Evolutionary conservation across 2,113 vertebrate genomes (phyloP), one percentile per base, ranked within the genome.

Genomic region (Chaetura pelagica): DNA sequence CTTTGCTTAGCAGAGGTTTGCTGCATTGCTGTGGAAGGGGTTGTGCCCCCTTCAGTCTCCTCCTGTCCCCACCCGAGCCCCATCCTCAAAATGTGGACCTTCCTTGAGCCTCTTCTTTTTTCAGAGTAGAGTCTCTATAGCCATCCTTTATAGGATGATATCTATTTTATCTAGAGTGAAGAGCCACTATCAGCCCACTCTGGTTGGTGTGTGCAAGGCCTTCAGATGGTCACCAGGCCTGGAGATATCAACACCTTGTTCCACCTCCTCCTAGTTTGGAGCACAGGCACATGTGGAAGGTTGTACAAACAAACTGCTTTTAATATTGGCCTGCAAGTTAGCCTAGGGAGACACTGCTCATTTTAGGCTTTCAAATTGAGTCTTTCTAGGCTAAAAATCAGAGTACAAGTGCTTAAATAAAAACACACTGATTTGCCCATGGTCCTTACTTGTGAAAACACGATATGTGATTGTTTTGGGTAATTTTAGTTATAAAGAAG

Each of bases 241-340:
- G 6, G 38, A 30, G 26, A 14, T 12, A 24, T 5, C 2, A 2
- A 22, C 34, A 13, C 42, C 12, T 57, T 54, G 57, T 30, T 12
- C 4, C 12, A 1, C 3, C 44, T 69, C 34, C 16, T 49, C 40
- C 14, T 49, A 6, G 29, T 59, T 21, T 1, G 0, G 32, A 83
- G 61, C 40, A 34, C 34, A 40, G 51, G 17, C 3, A 0, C 0
- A 2, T n/a, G 3, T 2, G 2, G 26, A 84, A 52, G 57, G 29
- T 52, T 74, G 13, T 29, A 17, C 30, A 21, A 12, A 15, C 40
- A 51, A 51, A 34, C 17, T 44, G 30, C 57, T 68, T 67, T 63
- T 77, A 34, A 23, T 49, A 38, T 14, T 42, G 32, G 15, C 58
- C 34, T 29, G 51, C 12, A 15, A 2, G 27, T 71, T 75, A 82